These are phyloP conservation scores for Drosophila takahashii DNA, from an alignment of 1,140 invertebrate species.

Conservation along the genomic window DNA sequence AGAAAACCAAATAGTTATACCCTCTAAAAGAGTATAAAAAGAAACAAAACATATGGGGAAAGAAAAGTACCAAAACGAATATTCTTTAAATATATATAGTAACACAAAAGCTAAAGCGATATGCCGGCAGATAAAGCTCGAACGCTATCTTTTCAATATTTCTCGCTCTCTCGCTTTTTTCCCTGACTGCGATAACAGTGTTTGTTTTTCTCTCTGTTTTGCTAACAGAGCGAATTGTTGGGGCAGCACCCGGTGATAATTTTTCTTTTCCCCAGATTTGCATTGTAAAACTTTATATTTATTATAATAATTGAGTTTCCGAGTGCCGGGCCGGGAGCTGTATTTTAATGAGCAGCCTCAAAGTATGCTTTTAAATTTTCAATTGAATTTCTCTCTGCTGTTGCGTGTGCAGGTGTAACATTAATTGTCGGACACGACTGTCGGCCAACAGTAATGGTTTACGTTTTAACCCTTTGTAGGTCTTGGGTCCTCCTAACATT, in stretches of 20 bases:
- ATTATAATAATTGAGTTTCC: constrained; percentile 26
- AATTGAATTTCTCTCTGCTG: neutral
- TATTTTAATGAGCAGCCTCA: constrained; percentile 31
- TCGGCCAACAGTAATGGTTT: constrained; percentile 6
- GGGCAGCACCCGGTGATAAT: constrained; percentile 11
- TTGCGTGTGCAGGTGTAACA: neutral
- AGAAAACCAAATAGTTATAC: neutral
- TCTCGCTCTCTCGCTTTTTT: neutral
- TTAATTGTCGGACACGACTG: constrained; percentile 20
- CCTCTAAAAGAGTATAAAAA: neutral
- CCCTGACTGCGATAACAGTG: constrained; percentile 39
- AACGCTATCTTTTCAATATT: constrained; percentile 7
- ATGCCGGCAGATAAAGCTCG: constrained; percentile 17
- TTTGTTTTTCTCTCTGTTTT: constrained; percentile 37
- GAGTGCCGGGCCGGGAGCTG: neutral
- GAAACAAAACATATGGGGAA: constrained; percentile 5
- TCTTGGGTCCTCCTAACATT: no score
- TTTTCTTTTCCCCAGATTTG: neutral
- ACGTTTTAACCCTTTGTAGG: no score
- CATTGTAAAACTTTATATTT: constrained; percentile 33
- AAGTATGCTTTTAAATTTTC: constrained; percentile 57
- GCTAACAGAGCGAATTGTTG: constrained; percentile 22
- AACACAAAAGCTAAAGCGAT: constrained; percentile 16
- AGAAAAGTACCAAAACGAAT: constrained; percentile 4
- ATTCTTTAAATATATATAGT: constrained; percentile 27